A percentile compares a stretch with the other conserved stretches of the same genome.
These are phyloP conservation scores for Diabrotica undecimpunctata DNA, from an alignment of 1,140 invertebrate species.

Conservation along the genomic window DNA sequence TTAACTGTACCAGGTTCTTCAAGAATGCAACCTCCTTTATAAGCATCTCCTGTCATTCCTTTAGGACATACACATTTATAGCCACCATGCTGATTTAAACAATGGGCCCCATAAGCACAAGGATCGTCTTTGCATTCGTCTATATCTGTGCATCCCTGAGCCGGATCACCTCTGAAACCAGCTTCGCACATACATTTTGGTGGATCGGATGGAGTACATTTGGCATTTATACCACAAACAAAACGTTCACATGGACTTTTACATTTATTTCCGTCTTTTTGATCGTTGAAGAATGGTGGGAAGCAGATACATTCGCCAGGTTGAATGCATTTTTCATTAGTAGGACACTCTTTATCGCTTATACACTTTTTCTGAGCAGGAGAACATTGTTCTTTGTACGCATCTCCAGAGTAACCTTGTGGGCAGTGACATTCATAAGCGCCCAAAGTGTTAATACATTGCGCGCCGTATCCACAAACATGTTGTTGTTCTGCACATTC, in stretches of 20 bases:
- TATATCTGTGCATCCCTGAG: constrained; percentile 76
- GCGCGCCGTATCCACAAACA: constrained; percentile 79
- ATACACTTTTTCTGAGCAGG: constrained; percentile 76
- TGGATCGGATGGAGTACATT: constrained; percentile 85
- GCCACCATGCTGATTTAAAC: constrained; percentile 79
- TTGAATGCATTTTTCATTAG: constrained; percentile 86
- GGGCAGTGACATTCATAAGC: constrained; percentile 80
- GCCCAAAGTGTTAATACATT: constrained; percentile 77
- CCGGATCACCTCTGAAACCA: constrained; percentile 80
- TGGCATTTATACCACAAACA: constrained; percentile 87
- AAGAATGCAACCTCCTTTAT: constrained; percentile 71
- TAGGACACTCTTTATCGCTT: constrained; percentile 74
- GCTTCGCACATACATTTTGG: constrained; percentile 82
- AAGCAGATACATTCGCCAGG: constrained; percentile 86
- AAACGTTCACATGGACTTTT: constrained; percentile 86
- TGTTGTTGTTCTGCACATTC: constrained; percentile 74
- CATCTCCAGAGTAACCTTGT: constrained; percentile 62
- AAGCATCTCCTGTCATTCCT: constrained; percentile 78
- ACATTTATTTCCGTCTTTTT: constrained; percentile 74
- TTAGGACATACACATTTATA: constrained; percentile 80
- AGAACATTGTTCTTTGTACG: constrained; percentile 68
- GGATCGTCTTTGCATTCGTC: constrained; percentile 77
- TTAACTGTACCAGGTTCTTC: constrained; percentile 45
- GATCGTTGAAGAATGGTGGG: constrained; percentile 81
- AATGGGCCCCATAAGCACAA: constrained; percentile 81